Evolutionary conservation across 2,113 vertebrate species (phyloP), one percentile per base, ranked within the genome.

Genomic region (Polypterus senegalus): DNA sequence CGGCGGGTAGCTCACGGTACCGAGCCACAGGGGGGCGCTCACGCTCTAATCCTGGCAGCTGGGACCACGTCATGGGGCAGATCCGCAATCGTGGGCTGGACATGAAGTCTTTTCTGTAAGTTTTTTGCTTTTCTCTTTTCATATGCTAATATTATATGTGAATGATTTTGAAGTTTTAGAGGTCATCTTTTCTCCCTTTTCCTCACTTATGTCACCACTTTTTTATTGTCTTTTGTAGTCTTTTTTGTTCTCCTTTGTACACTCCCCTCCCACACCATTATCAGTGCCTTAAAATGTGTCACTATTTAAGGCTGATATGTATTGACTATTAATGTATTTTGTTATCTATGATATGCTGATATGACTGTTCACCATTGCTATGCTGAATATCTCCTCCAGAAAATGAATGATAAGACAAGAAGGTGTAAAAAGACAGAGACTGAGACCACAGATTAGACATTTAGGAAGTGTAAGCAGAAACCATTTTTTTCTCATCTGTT

Each of bases 51-150:
- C 91, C 95, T 0, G 93, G 95, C 79, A 97, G 94, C 88, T 97
- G 92, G 93, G 95, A 98, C 84, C 89, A 95, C 77, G 86, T 97
- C 89, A 93, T 96, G 92, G 92, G 93, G 78, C 92, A 98, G 83
- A 94, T 98, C 76, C 88, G 88, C 77, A 96, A 89, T 79, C 90
- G 91, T 8, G 95, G 95, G 86, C 86, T 97, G 86, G 95, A 98
- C 73, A 92, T 96, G 86, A 97, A 94, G 80, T 97, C 95, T 75
- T 98, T 98, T 79, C 85, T 98, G 95, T 98, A 91, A 98, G 95
- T 97, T 60, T 66, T 48, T 61, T n/a, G 57, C 44, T 58, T 54
- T 63, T 54, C 54, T 55, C 48, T 49, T 49, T 58, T 49, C 55
- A 7, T 49, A 57, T 48, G 43, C 46, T 46, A 61, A 46, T 27